These are phyloP conservation scores for Caranx melampygus DNA, from an alignment of 2,113 vertebrate species.

Conservation along the genomic window DNA sequence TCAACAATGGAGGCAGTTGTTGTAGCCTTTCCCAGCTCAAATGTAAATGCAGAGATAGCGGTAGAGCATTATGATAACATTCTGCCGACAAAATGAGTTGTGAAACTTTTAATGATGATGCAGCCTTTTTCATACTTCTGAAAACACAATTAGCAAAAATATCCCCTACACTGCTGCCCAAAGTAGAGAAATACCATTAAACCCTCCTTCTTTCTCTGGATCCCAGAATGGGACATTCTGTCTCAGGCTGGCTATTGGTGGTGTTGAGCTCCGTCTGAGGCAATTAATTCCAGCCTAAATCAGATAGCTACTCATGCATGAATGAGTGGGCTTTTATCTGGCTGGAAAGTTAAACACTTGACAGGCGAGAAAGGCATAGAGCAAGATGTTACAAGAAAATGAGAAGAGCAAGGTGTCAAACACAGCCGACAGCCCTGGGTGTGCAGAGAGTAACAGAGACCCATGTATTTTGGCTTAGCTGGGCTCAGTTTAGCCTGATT, in stretches of 20 bases:
- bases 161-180: neutral
- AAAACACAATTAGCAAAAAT: neutral
- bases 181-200: neutral
- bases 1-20: too few relatives aligned
- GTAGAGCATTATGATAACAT: neutral
- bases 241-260: conserved; percentile 8
- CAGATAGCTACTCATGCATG: conserved; percentile 44
- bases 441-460: neutral
- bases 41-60: neutral
- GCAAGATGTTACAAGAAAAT: conserved; percentile 14
- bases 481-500: neutral
- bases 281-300: conserved; percentile 58
- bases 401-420: conserved; percentile 26
- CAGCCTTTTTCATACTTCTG: conserved; percentile 4
- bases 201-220: neutral
- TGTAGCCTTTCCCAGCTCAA: neutral
- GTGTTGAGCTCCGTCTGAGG: conserved; percentile 23
- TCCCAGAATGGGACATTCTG: conserved; percentile 32
- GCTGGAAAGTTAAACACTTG: conserved; percentile 34
- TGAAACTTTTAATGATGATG: conserved; percentile 1
- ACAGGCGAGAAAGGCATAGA: conserved; percentile 19
- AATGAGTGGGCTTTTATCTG: conserved; percentile 52
- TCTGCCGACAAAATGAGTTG: neutral
- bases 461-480: neutral
- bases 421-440: neutral